These are phyloP conservation scores for Heptranchias perlo DNA, from an alignment of 2,113 vertebrate genomes.

Conservation along the genomic window DNA sequence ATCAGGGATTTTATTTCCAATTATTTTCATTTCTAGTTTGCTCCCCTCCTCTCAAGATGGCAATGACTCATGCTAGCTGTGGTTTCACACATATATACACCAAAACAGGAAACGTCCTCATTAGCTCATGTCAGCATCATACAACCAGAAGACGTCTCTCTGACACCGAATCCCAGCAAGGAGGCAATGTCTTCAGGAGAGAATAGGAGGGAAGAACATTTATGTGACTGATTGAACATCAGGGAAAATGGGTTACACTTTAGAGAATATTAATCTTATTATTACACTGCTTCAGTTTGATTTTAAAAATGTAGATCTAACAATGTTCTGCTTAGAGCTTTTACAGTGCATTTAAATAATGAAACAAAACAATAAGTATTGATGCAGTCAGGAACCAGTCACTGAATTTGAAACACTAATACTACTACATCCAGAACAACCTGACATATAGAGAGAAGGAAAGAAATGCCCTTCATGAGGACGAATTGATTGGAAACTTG, in stretches of 20 bases:
- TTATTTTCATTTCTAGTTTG: background rate
- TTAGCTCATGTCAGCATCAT: background rate
- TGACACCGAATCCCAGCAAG: background rate
- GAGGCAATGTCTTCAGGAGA: background rate
- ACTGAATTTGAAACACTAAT: background rate
- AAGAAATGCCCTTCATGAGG: too few species aligned
- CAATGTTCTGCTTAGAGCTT: background rate
- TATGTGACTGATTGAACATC: background rate
- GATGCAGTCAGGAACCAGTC: background rate
- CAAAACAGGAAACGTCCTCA: background rate
- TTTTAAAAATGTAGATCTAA: background rate
- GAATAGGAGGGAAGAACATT: background rate
- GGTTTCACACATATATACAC: too few species aligned
- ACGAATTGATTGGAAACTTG: too few species aligned
- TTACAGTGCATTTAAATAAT: background rate
- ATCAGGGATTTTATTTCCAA: background rate
- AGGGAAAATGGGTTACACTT: background rate
- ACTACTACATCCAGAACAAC: background rate
- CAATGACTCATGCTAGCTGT: background rate
- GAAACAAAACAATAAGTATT: background rate
- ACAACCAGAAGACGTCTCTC: background rate
- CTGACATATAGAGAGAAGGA: background rate
- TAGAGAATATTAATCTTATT: background rate
- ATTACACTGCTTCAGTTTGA: background rate
- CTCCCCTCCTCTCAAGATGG: background rate